Evolutionary conservation across 2,113 vertebrate genomes (phyloP).

Genomic region (Brevimyrus niger): DNA sequence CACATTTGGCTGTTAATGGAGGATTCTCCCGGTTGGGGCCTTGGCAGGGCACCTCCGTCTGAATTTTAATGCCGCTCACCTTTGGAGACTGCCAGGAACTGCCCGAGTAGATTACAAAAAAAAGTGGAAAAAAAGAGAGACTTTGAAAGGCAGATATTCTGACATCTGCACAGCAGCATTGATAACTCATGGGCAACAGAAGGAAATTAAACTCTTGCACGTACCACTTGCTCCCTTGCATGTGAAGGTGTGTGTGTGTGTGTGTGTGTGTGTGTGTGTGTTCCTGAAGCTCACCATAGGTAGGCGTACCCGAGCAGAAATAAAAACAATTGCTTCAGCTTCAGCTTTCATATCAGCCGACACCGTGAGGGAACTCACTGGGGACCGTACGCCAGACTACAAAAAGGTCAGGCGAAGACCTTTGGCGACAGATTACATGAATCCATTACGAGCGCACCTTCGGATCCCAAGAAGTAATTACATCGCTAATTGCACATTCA

Average conservation of each 20-base stretch:
- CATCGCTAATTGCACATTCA: background rate
- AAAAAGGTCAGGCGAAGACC: background rate
- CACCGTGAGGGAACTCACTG: background rate
- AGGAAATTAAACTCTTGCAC: background rate
- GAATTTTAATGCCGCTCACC: conserved; percentile 3
- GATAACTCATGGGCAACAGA: background rate
- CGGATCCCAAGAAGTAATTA: background rate
- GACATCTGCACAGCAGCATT: background rate
- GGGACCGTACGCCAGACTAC: background rate
- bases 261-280: background rate
- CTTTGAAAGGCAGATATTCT: background rate
- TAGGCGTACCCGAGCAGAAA: background rate
- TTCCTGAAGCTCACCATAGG: background rate
- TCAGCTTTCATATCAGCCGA: background rate
- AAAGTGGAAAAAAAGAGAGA: background rate
- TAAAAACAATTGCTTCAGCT: background rate
- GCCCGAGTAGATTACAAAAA: background rate
- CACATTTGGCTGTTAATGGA: background rate
- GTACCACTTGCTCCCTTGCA: background rate
- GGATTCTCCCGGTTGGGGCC: background rate
- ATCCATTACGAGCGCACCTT: background rate
- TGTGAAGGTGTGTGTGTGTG: background rate
- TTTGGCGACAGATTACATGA: background rate
- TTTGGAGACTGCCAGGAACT: background rate
- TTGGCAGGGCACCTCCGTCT: background rate